A percentile compares a stretch with the other conserved stretches of the same genome.
Conservation (phyloP, 1,140 invertebrate genomes). For the Trissolcus basalis region DNA sequence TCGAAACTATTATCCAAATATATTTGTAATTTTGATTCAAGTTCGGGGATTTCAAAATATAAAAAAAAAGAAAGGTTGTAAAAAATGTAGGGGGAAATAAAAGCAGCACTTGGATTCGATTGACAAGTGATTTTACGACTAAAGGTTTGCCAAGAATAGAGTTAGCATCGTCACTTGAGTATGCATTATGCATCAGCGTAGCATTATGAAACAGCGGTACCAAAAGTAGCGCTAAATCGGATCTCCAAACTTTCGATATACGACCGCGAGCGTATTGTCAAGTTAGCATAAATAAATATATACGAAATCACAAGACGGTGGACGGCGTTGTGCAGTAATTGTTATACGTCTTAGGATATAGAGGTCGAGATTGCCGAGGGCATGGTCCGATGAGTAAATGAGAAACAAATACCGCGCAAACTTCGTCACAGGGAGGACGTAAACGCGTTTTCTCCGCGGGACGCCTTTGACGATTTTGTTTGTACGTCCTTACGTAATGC, state of each 20-base stretch:
- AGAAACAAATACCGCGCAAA: conserved; percentile 49
- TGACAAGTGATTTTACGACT: conserved; percentile 25
- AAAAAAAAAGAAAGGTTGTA: background rate
- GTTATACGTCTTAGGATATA: background rate
- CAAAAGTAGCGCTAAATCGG: conserved; percentile 63
- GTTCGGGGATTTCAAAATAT: no score
- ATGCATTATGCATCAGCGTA: conserved; percentile 63
- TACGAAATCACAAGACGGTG: background rate
- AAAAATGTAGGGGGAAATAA: background rate
- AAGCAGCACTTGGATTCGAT: conserved; percentile 8
- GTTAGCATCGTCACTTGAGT: conserved; percentile 61
- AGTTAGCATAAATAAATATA: conserved; percentile 66
- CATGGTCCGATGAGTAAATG: conserved; percentile 38
- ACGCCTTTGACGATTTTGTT: conserved; percentile 44
- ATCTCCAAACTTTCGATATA: conserved; percentile 63
- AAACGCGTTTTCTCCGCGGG: conserved; percentile 15
- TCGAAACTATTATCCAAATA: background rate
- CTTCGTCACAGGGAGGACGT: conserved; percentile 36
- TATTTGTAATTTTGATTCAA: no score
- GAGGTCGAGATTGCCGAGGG: conserved; percentile 17
- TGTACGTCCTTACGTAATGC: conserved; percentile 40
- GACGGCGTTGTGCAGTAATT: conserved; percentile 1
- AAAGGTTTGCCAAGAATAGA: conserved; percentile 59
- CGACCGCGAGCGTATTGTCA: conserved; percentile 26
- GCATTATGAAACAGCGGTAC: conserved; percentile 55